Percentiles rank a stretch among this genome's conserved stretches.
Conservation (phyloP, 2,797 vertebrate genomes). For the Hydrophis major region DNA sequence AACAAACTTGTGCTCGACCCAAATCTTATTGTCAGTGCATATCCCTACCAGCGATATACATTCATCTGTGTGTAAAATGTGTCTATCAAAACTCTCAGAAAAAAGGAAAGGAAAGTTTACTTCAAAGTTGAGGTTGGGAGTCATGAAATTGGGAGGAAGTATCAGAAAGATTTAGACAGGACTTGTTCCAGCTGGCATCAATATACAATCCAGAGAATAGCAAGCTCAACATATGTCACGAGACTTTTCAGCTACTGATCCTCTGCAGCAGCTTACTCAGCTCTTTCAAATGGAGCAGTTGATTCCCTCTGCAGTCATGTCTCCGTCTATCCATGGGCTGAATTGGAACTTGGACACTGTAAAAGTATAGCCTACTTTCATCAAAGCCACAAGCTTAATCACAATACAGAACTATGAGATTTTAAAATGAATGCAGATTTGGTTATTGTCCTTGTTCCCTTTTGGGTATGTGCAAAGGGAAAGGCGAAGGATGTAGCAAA, state of each 20-base stretch:
- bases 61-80: neutral
- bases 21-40: neutral
- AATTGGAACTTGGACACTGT: slow-evolving; percentile 46
- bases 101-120: neutral
- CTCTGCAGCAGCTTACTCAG: slow-evolving; percentile 47
- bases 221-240: neutral
- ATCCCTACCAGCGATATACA: neutral
- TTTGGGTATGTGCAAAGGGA: neutral
- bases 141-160: neutral
- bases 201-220: neutral
- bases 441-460: neutral
- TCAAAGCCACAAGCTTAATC: slow-evolving; percentile 19
- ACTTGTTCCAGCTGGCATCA: neutral
- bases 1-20: neutral
- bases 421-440: neutral
- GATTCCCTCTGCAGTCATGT: slow-evolving; percentile 5
- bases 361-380: slow-evolving; percentile 8
- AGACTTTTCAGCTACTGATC: slow-evolving; percentile 17
- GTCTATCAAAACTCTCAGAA: neutral
- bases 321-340: slow-evolving; percentile 31
- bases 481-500: neutral
- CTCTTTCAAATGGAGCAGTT: slow-evolving; percentile 35
- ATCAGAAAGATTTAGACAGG: neutral
- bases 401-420: slow-evolving; percentile 23
- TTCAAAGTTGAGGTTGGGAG: neutral